These are phyloP conservation scores for Urocynchramus pylzowi DNA, from an alignment of 2,113 vertebrate species.

Conservation along the genomic window DNA sequence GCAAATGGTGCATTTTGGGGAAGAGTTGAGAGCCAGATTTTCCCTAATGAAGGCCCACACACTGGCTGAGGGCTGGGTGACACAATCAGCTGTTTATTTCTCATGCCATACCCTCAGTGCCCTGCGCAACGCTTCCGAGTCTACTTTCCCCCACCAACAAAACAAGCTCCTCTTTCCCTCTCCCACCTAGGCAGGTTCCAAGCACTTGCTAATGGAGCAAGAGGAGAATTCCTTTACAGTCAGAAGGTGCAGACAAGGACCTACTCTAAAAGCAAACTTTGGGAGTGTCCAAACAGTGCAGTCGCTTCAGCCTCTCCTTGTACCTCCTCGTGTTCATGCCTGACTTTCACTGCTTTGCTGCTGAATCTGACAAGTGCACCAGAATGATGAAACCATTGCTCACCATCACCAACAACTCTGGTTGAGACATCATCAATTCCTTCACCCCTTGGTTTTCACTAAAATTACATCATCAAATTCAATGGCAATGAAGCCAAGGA, in stretches of 20 bases:
- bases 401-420: not conserved
- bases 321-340: not conserved
- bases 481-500: not conserved
- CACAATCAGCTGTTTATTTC: not conserved
- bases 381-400: rapidly evolving
- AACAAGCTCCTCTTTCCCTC: not conserved
- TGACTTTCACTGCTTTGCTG: rapidly evolving
- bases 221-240: not conserved
- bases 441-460: not conserved
- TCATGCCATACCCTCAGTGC: rapidly evolving
- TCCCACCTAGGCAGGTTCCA: not conserved
- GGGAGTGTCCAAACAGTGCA: not conserved
- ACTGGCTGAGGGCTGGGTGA: not conserved
- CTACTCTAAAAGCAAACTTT: not conserved
- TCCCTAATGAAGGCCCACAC: not conserved
- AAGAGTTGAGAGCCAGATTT: not conserved
- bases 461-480: not conserved
- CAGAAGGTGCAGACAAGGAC: not conserved
- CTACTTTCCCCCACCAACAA: not conserved
- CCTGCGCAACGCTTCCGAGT: rapidly evolving
- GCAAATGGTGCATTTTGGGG: not conserved
- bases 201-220: not conserved
- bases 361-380: not conserved
- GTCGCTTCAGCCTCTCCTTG: rapidly evolving
- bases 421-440: not conserved